Evolutionary conservation across 2,888 invertebrate species (phyloP).

Genomic region (Cerastis rubricosa): DNA sequence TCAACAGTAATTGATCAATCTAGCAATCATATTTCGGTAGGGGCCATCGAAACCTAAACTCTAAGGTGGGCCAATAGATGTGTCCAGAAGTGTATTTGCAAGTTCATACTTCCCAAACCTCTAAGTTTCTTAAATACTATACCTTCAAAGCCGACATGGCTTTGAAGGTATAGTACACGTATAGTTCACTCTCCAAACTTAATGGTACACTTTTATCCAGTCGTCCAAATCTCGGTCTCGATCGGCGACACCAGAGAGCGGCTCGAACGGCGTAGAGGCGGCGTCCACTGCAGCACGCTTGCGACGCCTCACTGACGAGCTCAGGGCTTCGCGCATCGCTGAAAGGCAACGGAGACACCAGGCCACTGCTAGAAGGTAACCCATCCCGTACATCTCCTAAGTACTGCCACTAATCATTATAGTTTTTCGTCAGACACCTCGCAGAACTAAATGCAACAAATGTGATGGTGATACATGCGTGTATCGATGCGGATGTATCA

Average conservation of each 20-base stretch:
- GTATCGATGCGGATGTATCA: neutral
- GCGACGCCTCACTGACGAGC: conserved; percentile 93
- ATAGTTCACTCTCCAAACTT: neutral
- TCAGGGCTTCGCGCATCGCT: conserved; percentile 89
- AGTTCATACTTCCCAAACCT: neutral
- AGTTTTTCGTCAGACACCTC: neutral
- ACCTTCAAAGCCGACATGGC: too few species aligned
- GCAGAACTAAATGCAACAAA: neutral
- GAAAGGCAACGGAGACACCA: conserved; percentile 86
- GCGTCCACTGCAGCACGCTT: conserved; percentile 90
- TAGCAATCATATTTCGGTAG: too few species aligned
- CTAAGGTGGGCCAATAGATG: too few species aligned
- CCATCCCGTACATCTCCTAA: neutral
- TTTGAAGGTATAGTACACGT: too few species aligned
- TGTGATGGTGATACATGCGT: neutral
- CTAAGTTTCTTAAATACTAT: neutral
- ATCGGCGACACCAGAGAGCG: conserved; percentile 92
- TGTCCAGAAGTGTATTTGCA: too few species aligned
- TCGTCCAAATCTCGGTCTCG: conserved; percentile 92
- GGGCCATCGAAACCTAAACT: too few species aligned
- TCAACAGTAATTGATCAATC: too few species aligned
- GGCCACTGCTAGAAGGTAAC: conserved; percentile 83
- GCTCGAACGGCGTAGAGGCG: conserved; percentile 74
- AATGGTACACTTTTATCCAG: conserved; percentile 73
- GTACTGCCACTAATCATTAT: too few species aligned